Base-by-base conservation (phyloP, 2,888 invertebrate genomes). In the Caenorhabditis sinica region DNA sequence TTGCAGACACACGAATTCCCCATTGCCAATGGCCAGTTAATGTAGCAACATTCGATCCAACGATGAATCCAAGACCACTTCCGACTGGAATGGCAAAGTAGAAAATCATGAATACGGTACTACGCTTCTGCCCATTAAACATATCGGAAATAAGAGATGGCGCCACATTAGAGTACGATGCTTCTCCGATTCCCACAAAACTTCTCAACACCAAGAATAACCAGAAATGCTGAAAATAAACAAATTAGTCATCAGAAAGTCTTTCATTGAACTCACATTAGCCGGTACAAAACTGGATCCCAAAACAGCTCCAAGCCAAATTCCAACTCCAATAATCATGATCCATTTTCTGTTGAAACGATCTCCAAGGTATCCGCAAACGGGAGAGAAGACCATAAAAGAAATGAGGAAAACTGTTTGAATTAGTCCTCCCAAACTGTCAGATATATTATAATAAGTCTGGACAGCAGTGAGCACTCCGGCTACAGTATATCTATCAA, bases 351-450 rank as follows among this genome's bases (percentile, higher is more conserved):
- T 94, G 87, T 96, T 97, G 94, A 97, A 97, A 82, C 99, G 95
- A 94, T 99, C 99, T 0, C 99, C 99, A 83, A 99, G 94, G 94
- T 97, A 99, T 15, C 99, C 99, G 94, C 98, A 99, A 72, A 98
- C 93, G 0, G 99, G 99, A 0, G 98, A 98, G 93, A 96, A 97
- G 72, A 97, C 93, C 98, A 99, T 99, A 93, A 98, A 99, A 76
- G 96, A 96, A 83, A 97, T 94, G 73, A 99, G 96, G 93, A 99
- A 99, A 20, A 96, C 96, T 0, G 99, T 99, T 93, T 96, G 96
- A 30, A 99, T 94, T 1, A 99, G 94, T 0, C 99, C 99, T n/a
- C 95, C 96, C 87, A 95, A 93, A 89, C 95, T 95, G 93, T 97
- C 95, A 49, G 95, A 94, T 81, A 97, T 96, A 0, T 94, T 1